phyloP scores from a whole-genome alignment of 1,140 invertebrate species.

The Notospermus geniculatus region DNA sequence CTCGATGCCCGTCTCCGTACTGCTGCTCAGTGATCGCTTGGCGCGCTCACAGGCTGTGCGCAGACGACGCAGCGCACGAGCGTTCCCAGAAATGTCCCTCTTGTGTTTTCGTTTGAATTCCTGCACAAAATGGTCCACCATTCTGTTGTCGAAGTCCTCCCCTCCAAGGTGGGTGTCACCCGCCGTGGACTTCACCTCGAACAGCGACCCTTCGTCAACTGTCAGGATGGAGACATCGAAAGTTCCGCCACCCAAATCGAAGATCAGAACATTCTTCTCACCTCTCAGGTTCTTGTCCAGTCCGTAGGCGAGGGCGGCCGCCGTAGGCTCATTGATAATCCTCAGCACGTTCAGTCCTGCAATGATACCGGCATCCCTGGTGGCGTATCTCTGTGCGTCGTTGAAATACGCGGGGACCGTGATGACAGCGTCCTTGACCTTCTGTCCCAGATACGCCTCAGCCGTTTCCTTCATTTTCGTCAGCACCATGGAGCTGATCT shows the following conservation, averaged over 20 bases:
- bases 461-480: slow-evolving; percentile 89
- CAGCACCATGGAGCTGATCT: slow-evolving; percentile 87
- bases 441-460: slow-evolving; percentile 85
- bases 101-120: slow-evolving; percentile 50
- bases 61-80: slow-evolving; percentile 47
- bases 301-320: slow-evolving; percentile 59
- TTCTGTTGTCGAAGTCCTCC: slow-evolving; percentile 51
- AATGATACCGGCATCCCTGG: slow-evolving; percentile 42
- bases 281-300: slow-evolving; percentile 53
- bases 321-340: slow-evolving; percentile 59
- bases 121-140: slow-evolving; percentile 45
- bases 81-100: slow-evolving; percentile 38
- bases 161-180: slow-evolving; percentile 50
- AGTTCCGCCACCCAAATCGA: slow-evolving; percentile 47
- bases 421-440: slow-evolving; percentile 53
- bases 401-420: slow-evolving; percentile 59
- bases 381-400: slow-evolving; percentile 70
- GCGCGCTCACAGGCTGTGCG: slow-evolving; percentile 70
- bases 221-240: slow-evolving; percentile 44
- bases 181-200: slow-evolving; percentile 74
- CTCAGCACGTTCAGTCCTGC: slow-evolving; percentile 62
- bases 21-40: slow-evolving; percentile 58
- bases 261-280: slow-evolving; percentile 45
- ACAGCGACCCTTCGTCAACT: slow-evolving; percentile 49
- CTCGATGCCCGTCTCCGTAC: slow-evolving; percentile 60